Percentiles rank a stretch among this genome's conserved stretches.
These are phyloP conservation scores for Botrylloides violaceus DNA, from an alignment of 23 tunicate species.

Conservation along the genomic window DNA sequence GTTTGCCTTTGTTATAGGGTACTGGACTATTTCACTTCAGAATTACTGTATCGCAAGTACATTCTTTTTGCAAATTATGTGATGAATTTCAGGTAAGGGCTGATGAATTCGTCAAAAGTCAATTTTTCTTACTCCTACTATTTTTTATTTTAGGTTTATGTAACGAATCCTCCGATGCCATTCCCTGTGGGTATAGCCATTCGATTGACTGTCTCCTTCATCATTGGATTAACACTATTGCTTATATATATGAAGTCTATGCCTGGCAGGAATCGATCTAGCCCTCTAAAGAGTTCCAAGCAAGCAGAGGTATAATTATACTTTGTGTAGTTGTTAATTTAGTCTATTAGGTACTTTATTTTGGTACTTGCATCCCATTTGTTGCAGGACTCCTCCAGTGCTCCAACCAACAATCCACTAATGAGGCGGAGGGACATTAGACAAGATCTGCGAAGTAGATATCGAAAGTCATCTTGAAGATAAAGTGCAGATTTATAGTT, in stretches of 20 bases:
- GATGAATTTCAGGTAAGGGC: slow-evolving; percentile 70
- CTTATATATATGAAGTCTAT: slow-evolving; percentile 38
- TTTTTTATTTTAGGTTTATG: slow-evolving; percentile 37
- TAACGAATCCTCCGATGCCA: slow-evolving; percentile 73
- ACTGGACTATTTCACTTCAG: slow-evolving; percentile 66
- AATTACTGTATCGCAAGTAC: slow-evolving; percentile 32
- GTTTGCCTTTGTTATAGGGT: slow-evolving; percentile 43
- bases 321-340: too few relatives aligned
- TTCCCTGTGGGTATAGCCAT: slow-evolving; percentile 60
- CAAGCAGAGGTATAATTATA: too few relatives aligned
- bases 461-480: too few relatives aligned
- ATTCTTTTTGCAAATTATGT: slow-evolving; percentile 39
- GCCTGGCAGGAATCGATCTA: too few relatives aligned
- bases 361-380: too few relatives aligned
- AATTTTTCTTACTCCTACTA: background rate
- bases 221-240: slow-evolving; percentile 32
- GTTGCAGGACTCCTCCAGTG: too few relatives aligned
- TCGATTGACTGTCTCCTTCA: slow-evolving; percentile 35
- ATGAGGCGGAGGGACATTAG: too few relatives aligned
- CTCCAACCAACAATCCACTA: too few relatives aligned
- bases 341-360: too few relatives aligned
- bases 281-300: too few relatives aligned
- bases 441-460: too few relatives aligned
- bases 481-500: too few relatives aligned
- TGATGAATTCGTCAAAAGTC: background rate